phyloP scores from a whole-genome alignment of 2,797 vertebrate species.

The Perodicticus potto region DNA sequence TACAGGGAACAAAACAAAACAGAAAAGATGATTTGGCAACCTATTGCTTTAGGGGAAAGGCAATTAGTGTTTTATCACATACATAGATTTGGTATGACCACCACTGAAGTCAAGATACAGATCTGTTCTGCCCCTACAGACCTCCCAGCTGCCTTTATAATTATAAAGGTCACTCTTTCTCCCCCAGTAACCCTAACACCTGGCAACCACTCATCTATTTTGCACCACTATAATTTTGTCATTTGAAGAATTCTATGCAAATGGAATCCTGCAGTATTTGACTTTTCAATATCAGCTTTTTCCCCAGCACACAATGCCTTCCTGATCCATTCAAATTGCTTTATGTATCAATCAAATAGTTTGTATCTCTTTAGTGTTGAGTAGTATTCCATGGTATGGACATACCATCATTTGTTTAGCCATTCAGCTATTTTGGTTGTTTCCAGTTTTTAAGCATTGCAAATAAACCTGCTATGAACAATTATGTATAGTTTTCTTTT shows the following conservation, averaged over 20 bases:
- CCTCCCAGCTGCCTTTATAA: not conserved
- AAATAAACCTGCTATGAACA: not conserved
- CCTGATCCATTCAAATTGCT: not conserved
- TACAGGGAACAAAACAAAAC: no score
- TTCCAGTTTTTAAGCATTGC: not conserved
- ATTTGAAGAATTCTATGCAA: not conserved
- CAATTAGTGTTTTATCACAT: not conserved
- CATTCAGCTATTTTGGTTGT: not conserved
- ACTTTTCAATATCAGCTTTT: not conserved
- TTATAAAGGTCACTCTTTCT: not conserved
- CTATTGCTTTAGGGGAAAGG: no score
- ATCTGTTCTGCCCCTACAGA: not conserved
- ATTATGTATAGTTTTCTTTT: not conserved
- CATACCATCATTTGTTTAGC: not conserved
- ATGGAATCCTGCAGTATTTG: not conserved
- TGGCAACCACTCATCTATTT: not conserved
- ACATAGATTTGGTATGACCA: not conserved
- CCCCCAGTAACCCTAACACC: not conserved
- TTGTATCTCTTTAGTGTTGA: not conserved
- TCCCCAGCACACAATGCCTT: not conserved
- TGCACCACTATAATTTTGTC: not conserved
- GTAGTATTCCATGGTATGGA: not conserved
- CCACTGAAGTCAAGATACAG: not conserved
- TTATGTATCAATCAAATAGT: not conserved
- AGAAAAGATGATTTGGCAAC: no score